Percentiles rank a stretch among this genome's conserved stretches.
phyloP scores from a whole-genome alignment of 1,140 invertebrate species.

The Rhizoglyphus robini region DNA sequence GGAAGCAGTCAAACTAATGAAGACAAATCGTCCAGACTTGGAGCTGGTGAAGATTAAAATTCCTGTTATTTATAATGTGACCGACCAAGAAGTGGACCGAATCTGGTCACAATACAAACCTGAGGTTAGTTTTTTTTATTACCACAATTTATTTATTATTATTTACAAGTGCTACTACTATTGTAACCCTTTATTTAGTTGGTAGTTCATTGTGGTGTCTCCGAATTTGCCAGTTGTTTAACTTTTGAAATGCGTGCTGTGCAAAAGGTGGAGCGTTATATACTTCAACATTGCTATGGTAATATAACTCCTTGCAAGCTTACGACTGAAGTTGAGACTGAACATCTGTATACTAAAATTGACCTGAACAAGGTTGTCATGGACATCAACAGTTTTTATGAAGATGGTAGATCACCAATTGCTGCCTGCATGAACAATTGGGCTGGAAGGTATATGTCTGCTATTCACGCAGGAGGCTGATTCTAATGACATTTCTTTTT shows the following conservation, averaged over 20 bases:
- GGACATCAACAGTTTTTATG: conserved; percentile 8
- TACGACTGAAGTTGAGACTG: not conserved
- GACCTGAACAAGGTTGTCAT: not conserved
- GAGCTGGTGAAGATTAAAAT: conserved; percentile 19
- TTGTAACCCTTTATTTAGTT: too few species aligned
- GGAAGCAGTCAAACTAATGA: conserved; percentile 16
- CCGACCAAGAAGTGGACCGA: not conserved
- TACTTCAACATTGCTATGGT: not conserved
- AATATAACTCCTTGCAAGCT: conserved; percentile 3
- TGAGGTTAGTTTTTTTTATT: conserved; percentile 6
- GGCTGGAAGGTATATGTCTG: conserved; percentile 11
- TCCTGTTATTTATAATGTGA: conserved; percentile 17
- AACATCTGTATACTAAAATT: not conserved
- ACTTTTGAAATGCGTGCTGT: conserved; percentile 7
- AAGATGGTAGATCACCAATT: not conserved
- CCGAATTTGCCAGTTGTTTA: not conserved
- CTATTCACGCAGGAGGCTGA: not conserved
- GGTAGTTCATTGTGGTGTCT: conserved; percentile 20
- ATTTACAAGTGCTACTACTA: not conserved
- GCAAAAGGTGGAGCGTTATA: not conserved
- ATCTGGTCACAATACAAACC: conserved; percentile 20
- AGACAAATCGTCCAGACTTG: not conserved
- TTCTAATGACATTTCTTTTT: conserved; percentile 1
- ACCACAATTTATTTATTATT: too few species aligned
- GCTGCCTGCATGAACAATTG: not conserved